Evolutionary conservation across 1,140 invertebrate species (phyloP), one percentile per base, ranked within the genome.

Genomic region (Habropoda laboriosa): DNA sequence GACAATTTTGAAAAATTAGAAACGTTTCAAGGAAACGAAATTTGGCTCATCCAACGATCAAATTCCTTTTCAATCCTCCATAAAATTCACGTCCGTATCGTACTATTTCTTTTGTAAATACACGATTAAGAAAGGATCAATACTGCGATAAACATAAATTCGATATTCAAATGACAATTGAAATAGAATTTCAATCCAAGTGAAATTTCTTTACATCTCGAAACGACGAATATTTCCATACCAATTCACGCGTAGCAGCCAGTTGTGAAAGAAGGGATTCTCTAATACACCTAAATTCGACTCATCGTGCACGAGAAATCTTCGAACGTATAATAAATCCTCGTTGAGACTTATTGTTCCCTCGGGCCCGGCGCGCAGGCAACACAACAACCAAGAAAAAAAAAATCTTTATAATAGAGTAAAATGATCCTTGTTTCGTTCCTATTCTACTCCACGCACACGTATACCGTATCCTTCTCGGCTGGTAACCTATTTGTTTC

Each of bases 401-500:
- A n/a, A 63, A 67, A 76, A 60, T 58, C 38, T 35, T 64, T 45
- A 40, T 57, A 76, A 80, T 58, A 55, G 60, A 66, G 42, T 42
- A 35, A 60, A 68, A 45, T 21, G 40, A 70, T 77, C 42, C 55
- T 32, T 40, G 75, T 45, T 49, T 55, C 76, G 38, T 30, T 71
- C 13, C 55, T 53, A 51, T 71, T 68, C 72, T 71, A 16, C 35
- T 32, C 53, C 45, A 38, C 51, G 32, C 18, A 7, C 27, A 42
- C 49, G 71, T 60, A 8, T 21, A 24, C 67, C 12, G 12, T 27
- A 12, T 64, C 66, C 58, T 51, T 35, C 64, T 57, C 47, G 57
- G 53, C 66, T 64, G 47, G 72, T 81, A 79, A 85, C 78, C 82
- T 90, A 92, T 92, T 92, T 91, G 89, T 89, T 91, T 91, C 90